Percentiles rank a stretch among this genome's conserved stretches.
These are phyloP conservation scores for Drosophila ironensis DNA, from an alignment of 1,140 invertebrate species.

Conservation along the genomic window DNA sequence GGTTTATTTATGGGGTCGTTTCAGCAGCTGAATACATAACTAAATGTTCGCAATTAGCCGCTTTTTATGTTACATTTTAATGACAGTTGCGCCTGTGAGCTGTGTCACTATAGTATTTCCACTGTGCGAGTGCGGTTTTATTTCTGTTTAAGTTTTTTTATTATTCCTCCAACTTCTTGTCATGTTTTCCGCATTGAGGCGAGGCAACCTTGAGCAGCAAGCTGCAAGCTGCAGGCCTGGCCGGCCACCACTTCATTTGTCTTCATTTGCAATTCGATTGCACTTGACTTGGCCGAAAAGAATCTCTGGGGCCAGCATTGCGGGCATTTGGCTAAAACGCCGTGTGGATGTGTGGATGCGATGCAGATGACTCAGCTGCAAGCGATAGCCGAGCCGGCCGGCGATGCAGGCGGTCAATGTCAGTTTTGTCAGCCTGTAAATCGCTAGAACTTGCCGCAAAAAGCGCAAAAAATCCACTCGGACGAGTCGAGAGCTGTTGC, in stretches of 20 bases:
- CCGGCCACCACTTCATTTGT: conserved; percentile 55
- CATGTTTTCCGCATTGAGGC: conserved; percentile 72
- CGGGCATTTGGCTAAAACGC: conserved; percentile 8
- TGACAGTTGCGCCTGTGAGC: conserved; percentile 47
- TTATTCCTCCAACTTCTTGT: conserved; percentile 29
- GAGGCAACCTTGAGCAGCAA: conserved; percentile 48
- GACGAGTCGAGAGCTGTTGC: conserved; percentile 17
- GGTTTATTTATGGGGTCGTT: conserved; percentile 39
- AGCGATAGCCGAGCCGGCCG: conserved; percentile 46
- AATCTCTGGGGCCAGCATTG: conserved; percentile 16
- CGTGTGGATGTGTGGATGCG: too few species aligned
- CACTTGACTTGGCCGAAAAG: conserved; percentile 48
- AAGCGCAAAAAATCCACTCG: conserved; percentile 8
- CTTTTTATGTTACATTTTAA: conserved; percentile 73
- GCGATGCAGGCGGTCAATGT: conserved; percentile 70
- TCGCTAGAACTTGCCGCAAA: neutral
- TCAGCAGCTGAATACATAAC: conserved; percentile 23
- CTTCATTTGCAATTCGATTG: conserved; percentile 74
- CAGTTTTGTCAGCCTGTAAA: conserved; percentile 17
- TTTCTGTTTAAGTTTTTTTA: conserved; percentile 5
- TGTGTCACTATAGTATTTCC: conserved; percentile 3
- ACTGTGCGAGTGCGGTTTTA: neutral
- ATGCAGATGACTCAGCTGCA: conserved; percentile 62
- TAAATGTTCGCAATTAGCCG: conserved; percentile 57
- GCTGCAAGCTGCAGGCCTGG: conserved; percentile 29